Conservation (phyloP, 2,888 invertebrate genomes). For the Campaea margaritaria region DNA sequence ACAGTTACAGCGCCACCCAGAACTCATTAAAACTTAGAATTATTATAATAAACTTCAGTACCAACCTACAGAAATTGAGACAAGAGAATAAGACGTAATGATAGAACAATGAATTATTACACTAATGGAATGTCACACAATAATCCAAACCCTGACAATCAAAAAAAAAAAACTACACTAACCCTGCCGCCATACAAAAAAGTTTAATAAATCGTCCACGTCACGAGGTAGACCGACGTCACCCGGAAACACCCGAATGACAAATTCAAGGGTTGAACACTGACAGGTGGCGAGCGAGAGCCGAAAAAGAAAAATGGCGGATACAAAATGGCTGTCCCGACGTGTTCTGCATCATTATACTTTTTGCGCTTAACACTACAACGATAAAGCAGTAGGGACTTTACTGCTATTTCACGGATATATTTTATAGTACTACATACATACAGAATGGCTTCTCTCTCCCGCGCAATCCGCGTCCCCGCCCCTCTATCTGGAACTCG, state of each 20-base stretch:
- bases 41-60: too few species aligned
- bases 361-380: slow-evolving; percentile 1
- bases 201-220: slow-evolving; percentile 32
- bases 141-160: too few species aligned
- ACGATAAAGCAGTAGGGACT: neutral
- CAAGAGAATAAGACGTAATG: too few species aligned
- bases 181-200: neutral
- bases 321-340: slow-evolving; percentile 47
- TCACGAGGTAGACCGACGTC: slow-evolving; percentile 43
- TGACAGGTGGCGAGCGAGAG: slow-evolving; percentile 54
- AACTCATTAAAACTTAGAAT: too few species aligned
- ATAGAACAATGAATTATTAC: too few species aligned
- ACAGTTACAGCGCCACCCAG: too few species aligned
- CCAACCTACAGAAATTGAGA: too few species aligned
- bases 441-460: too few species aligned
- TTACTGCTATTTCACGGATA: neutral
- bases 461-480: too few species aligned
- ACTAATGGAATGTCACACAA: too few species aligned
- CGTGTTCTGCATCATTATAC: slow-evolving; percentile 17
- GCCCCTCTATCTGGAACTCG: too few species aligned
- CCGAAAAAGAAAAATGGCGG: slow-evolving; percentile 52
- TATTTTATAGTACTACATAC: too few species aligned
- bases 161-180: neutral
- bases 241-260: slow-evolving; percentile 54
- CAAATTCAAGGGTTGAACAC: slow-evolving; percentile 62